Conservation (phyloP, 2,888 invertebrate genomes). For the Acronicta aceris region DNA sequence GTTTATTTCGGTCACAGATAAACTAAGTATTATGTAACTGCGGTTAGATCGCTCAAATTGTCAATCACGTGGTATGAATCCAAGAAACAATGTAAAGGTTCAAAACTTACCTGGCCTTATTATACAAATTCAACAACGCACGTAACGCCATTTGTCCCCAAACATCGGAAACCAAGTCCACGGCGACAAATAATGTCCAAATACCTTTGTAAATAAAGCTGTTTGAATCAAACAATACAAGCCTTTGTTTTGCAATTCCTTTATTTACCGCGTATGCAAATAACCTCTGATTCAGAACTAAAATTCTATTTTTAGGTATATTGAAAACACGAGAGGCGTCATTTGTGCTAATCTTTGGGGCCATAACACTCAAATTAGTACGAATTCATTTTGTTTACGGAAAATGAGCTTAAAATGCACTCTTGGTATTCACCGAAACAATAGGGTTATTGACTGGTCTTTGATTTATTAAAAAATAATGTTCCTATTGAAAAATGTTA, state of each 20-base stretch:
- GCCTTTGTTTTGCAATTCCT: constrained; percentile 39
- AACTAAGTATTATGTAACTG: too few species aligned
- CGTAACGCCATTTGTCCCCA: constrained; percentile 17
- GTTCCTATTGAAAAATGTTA: too few species aligned
- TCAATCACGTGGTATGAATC: too few species aligned
- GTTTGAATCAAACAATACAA: constrained; percentile 31
- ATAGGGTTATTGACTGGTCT: too few species aligned
- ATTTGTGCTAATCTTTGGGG: neutral
- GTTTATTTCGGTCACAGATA: too few species aligned
- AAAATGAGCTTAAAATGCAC: neutral
- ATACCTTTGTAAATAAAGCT: constrained; percentile 22
- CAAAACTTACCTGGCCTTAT: neutral
- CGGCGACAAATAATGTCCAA: constrained; percentile 34
- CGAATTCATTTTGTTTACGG: neutral
- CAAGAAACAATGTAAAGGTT: neutral
- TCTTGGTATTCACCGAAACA: too few species aligned
- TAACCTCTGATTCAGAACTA: constrained; percentile 18
- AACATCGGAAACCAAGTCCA: constrained; percentile 31
- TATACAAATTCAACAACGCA: constrained; percentile 7
- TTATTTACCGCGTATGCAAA: constrained; percentile 30
- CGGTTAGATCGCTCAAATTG: too few species aligned
- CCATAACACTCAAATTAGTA: neutral
- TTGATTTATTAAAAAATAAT: too few species aligned
- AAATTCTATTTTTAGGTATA: constrained; percentile 1
- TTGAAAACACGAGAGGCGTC: neutral